These are phyloP conservation scores for Macaca fascicularis DNA, from an alignment of 2,113 vertebrate genomes.

Conservation along the genomic window T2T-MFA8v1.1 NC_088379.1:173759501-173760000, in stretches of 20 bases:
- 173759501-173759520: conserved; percentile 96
- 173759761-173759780: conserved; percentile 82
- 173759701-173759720: conserved; percentile 71
- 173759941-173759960: conserved; percentile 68
- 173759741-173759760: conserved; percentile 85
- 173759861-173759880: conserved; percentile 58
- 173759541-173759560: conserved; percentile 98
- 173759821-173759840: conserved; percentile 76
- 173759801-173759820: conserved; percentile 74
- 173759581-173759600: conserved; percentile 93
- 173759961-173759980: conserved; percentile 68
- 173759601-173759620: not conserved
- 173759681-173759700: not conserved
- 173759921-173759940: conserved; percentile 69
- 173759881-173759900: conserved; percentile 65
- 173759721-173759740: conserved; percentile 83
- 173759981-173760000: not conserved
- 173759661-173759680: not conserved
- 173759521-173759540: conserved; percentile 98
- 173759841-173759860: conserved; percentile 44
- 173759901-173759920: conserved; percentile 60
- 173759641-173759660: not conserved
- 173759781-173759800: conserved; percentile 82
- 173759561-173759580: conserved; percentile 97
- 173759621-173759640: rapidly evolving